Percentiles rank a stretch among this genome's conserved stretches.
Conservation (phyloP, 1,140 invertebrate species). For the Drosophila micromelanica region DNA sequence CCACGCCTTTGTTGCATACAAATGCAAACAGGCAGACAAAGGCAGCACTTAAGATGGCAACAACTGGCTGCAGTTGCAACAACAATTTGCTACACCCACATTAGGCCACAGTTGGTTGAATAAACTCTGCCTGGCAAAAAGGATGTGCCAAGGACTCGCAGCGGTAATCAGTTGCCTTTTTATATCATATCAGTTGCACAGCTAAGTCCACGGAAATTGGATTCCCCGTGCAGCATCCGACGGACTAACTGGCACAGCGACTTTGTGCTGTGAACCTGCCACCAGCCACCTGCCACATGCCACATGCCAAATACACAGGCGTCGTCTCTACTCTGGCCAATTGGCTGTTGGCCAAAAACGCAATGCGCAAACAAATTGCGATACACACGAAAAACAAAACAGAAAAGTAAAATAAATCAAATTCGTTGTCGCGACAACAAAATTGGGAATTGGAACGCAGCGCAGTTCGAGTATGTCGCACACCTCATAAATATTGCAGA, state of each 20-base stretch:
- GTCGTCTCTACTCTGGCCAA: slow-evolving; percentile 5
- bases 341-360: slow-evolving; percentile 64
- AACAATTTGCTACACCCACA: slow-evolving; percentile 37
- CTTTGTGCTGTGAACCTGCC: slow-evolving; percentile 39
- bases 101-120: slow-evolving; percentile 44
- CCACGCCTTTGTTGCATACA: background rate
- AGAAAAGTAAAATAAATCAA: slow-evolving; percentile 42
- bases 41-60: slow-evolving; percentile 28
- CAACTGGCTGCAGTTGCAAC: slow-evolving; percentile 26
- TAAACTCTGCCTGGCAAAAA: slow-evolving; percentile 62
- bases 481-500: slow-evolving; percentile 74
- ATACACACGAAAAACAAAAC: slow-evolving; percentile 1
- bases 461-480: slow-evolving; percentile 15
- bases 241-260: slow-evolving; percentile 30
- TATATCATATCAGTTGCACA: slow-evolving; percentile 38
- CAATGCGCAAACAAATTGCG: slow-evolving; percentile 53
- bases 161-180: slow-evolving; percentile 8
- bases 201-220: slow-evolving; percentile 63
- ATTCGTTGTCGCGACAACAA: slow-evolving; percentile 41
- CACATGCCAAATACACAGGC: background rate
- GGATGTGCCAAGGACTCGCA: slow-evolving; percentile 50
- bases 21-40: slow-evolving; percentile 28
- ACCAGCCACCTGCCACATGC: slow-evolving; percentile 46
- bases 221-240: slow-evolving; percentile 46
- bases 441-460: slow-evolving; percentile 33